phyloP scores from a whole-genome alignment of 2,113 vertebrate genomes.

The Telmatochromis bifrenatus region DNA sequence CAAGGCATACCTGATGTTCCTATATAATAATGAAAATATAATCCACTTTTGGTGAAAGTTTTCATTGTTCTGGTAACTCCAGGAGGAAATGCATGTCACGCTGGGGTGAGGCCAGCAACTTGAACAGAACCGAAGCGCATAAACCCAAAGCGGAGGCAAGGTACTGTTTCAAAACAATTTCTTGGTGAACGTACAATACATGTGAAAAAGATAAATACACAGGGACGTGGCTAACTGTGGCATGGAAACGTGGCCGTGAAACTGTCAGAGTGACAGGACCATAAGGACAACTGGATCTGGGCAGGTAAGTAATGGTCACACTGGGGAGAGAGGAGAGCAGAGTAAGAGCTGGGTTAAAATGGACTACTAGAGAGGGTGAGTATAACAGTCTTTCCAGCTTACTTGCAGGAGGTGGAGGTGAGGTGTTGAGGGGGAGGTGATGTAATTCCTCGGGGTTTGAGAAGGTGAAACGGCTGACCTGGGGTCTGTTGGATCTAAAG shows the following conservation, averaged over 20 bases:
- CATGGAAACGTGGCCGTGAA: neutral
- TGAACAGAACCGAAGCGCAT: neutral
- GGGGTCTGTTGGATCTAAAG: neutral
- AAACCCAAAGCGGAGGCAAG: neutral
- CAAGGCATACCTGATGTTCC: neutral
- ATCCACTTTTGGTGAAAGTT: neutral
- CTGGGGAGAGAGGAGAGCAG: neutral
- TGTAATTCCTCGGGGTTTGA: neutral
- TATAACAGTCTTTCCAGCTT: neutral
- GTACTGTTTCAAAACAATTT: neutral
- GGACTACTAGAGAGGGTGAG: neutral
- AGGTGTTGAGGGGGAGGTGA: neutral
- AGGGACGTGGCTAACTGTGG: neutral
- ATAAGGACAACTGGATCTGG: neutral
- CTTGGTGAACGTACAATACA: neutral
- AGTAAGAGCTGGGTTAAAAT: neutral
- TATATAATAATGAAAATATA: neutral
- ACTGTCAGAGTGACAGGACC: neutral
- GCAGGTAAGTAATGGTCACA: neutral
- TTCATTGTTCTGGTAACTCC: neutral
- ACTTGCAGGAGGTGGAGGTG: neutral
- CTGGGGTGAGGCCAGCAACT: neutral
- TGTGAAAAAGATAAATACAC: rapidly evolving
- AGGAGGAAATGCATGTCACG: neutral
- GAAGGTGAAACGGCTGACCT: neutral